phyloP scores from a whole-genome alignment of 37 sponge, comb jelly and placozoan species.

The Geodia barretti region DNA sequence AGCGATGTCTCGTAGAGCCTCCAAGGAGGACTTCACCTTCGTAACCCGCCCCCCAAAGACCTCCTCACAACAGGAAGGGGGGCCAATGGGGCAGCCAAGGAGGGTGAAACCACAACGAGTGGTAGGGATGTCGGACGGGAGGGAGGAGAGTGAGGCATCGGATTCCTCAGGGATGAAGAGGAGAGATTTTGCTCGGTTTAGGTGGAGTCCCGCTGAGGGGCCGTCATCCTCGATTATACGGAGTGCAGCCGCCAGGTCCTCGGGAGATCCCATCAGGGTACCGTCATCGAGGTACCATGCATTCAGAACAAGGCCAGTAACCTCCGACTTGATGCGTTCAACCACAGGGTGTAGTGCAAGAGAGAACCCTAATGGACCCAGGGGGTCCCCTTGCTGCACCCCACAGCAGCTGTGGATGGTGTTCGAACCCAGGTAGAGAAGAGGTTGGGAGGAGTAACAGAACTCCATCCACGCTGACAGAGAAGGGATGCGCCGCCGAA shows the following conservation, averaged over 20 bases:
- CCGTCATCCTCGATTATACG: conserved; percentile 9
- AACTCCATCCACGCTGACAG: conserved; percentile 7
- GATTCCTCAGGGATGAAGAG: conserved; percentile 8
- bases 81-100: too few species aligned
- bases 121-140: neutral
- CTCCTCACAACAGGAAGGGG: neutral
- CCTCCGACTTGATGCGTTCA: conserved; percentile 20
- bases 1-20: too few species aligned
- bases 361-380: conserved; percentile 1
- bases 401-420: conserved; percentile 24
- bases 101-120: too few species aligned
- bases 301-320: conserved; percentile 16
- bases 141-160: neutral
- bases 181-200: conserved; percentile 33
- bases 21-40: neutral
- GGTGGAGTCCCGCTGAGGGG: neutral
- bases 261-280: conserved; percentile 13
- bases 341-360: conserved; percentile 11
- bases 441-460: conserved; percentile 7
- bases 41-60: neutral
- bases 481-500: conserved; percentile 10
- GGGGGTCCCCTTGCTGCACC: conserved; percentile 29
- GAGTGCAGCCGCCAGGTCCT: conserved; percentile 7
- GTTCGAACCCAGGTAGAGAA: neutral
- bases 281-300: conserved; percentile 32